Percentiles rank a stretch among this genome's conserved stretches.
Evolutionary conservation across 2,797 vertebrate species (phyloP).

Genomic region (Gymnothorax reevesii): DNA sequence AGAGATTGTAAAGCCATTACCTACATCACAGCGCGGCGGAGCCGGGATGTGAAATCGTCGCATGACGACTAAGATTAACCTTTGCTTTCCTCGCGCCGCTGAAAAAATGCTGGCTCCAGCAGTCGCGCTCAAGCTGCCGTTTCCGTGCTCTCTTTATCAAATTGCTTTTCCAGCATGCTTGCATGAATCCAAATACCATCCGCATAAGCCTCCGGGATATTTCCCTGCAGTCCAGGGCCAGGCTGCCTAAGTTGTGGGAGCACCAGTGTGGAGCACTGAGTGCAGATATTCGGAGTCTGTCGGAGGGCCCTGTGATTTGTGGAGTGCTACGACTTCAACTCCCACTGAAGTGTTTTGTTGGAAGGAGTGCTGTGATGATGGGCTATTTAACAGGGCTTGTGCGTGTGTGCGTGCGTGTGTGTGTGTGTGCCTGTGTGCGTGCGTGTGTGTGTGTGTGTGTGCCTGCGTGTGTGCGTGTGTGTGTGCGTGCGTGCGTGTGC

Average conservation of each 20-base stretch:
- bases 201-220: conserved; percentile 12
- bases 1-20: conserved; percentile 2
- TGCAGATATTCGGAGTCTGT: not conserved
- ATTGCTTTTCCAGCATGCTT: conserved; percentile 39
- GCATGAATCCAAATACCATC: conserved; percentile 32
- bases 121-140: conserved; percentile 43
- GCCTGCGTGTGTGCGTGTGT: not conserved
- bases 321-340: conserved; percentile 6
- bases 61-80: conserved; percentile 59
- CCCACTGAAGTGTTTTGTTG: not conserved
- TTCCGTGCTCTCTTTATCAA: conserved; percentile 30
- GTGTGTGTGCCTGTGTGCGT: not conserved
- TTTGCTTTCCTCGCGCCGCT: conserved; percentile 60
- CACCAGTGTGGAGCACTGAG: conserved; percentile 11
- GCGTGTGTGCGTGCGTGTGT: not conserved
- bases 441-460: too few species aligned
- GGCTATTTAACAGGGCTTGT: not conserved
- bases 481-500: too few species aligned
- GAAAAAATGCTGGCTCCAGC: conserved; percentile 54
- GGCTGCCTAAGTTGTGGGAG: conserved; percentile 11
- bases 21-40: not conserved
- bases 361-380: not conserved
- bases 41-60: not conserved
- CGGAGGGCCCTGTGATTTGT: not conserved
- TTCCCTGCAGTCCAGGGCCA: conserved; percentile 1